Percentiles rank a stretch among this genome's conserved stretches.
phyloP scores from a whole-genome alignment of 2,888 invertebrate genomes.

The Mantis religiosa region DNA sequence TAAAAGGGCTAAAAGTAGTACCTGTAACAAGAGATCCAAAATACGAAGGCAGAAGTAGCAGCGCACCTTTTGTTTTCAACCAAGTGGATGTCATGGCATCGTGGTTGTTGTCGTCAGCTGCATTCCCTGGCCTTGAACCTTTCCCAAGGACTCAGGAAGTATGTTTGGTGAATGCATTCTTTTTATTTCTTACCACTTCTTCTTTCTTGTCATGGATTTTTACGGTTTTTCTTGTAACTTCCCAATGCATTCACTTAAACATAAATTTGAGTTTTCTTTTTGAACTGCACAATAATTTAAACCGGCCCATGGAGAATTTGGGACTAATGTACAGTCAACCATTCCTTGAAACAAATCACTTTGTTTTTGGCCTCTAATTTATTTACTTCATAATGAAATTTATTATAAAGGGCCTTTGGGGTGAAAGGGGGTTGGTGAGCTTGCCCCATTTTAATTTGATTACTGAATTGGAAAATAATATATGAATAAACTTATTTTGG shows the following conservation, averaged over 20 bases:
- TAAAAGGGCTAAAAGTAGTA: constrained; percentile 3
- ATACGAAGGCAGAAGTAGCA: neutral
- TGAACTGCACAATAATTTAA: neutral
- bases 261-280: constrained; percentile 5
- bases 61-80: neutral
- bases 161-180: constrained; percentile 9
- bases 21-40: constrained; percentile 13
- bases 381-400: neutral
- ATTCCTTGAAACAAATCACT: neutral
- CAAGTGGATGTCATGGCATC: neutral
- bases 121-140: neutral
- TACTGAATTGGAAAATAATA: neutral
- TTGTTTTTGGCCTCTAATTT: neutral
- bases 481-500: neutral
- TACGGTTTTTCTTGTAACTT: neutral
- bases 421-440: neutral
- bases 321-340: neutral
- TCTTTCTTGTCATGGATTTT: neutral
- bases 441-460: neutral
- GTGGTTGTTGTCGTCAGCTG: neutral
- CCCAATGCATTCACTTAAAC: constrained; percentile 4
- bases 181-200: neutral
- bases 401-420: neutral
- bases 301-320: neutral
- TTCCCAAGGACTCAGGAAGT: neutral